phyloP scores from a whole-genome alignment of 2,113 vertebrate species.

The Neolamprologus tretocephalus region DNA sequence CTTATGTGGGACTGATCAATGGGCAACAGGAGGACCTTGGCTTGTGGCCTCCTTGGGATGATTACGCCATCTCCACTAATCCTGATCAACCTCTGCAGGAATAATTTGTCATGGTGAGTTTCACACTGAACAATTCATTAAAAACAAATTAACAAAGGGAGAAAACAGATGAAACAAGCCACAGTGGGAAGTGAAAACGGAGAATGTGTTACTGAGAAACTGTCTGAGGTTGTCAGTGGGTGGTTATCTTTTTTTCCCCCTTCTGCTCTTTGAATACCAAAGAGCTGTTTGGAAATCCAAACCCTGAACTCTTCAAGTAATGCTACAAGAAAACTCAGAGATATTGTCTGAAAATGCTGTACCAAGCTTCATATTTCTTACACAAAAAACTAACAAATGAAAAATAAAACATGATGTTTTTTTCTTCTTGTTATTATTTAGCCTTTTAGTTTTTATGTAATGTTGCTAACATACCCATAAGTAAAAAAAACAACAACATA shows the following conservation, averaged over 20 bases:
- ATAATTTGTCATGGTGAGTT: neutral
- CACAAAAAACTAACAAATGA: neutral
- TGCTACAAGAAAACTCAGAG: neutral
- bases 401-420: neutral
- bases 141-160: neutral
- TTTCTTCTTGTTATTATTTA: neutral
- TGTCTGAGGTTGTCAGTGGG: neutral
- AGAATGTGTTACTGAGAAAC: neutral
- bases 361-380: neutral
- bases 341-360: fast-evolving
- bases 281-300: neutral
- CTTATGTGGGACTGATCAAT: fast-evolving
- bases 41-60: fast-evolving
- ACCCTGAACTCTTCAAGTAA: fast-evolving
- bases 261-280: neutral
- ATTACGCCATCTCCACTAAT: neutral
- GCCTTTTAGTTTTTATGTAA: neutral
- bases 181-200: fast-evolving
- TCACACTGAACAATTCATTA: neutral
- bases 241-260: fast-evolving
- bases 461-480: fast-evolving
- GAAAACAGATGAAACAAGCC: neutral
- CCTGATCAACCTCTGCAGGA: neutral
- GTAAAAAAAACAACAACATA: fast-evolving
- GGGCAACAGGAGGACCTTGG: neutral